Conservation (phyloP, 2,888 invertebrate genomes). For the Caenorhabditis virilis region DNA sequence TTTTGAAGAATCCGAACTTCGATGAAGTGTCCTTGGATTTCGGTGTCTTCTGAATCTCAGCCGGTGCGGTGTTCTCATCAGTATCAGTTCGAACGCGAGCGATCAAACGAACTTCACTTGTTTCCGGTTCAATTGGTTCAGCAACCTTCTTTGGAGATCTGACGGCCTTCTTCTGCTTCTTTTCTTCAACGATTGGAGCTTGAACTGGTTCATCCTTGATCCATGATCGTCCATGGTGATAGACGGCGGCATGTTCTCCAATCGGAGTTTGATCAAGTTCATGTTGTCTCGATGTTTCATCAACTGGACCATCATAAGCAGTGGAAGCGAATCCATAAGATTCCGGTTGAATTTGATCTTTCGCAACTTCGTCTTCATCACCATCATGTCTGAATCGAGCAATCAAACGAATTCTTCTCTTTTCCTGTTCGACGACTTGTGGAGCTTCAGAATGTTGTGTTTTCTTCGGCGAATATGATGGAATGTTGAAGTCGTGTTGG, state of each 20-base stretch:
- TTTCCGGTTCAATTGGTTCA: conserved; percentile 8
- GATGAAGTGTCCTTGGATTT: conserved; percentile 7
- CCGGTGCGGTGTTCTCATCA: conserved; percentile 8
- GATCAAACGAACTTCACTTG: conserved; percentile 8
- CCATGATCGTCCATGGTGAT: conserved; percentile 40
- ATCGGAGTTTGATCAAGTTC: conserved; percentile 23
- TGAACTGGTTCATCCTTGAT: conserved; percentile 17
- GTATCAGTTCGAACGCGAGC: conserved; percentile 3
- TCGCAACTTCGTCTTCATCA: not conserved
- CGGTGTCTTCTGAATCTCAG: conserved; percentile 9
- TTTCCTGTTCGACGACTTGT: not conserved
- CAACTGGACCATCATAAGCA: conserved; percentile 34
- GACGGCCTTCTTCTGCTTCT: no score
- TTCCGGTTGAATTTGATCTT: no score
- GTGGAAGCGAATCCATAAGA: conserved; percentile 11
- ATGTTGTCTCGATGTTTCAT: conserved; percentile 5
- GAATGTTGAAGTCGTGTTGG: conserved; percentile 6
- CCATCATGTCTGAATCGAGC: not conserved
- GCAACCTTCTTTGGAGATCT: not conserved
- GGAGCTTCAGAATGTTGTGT: not conserved
- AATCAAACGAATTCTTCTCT: not conserved
- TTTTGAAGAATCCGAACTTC: conserved; percentile 12
- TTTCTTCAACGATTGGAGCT: no score
- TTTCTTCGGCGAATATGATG: conserved; percentile 17
- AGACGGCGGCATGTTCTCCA: conserved; percentile 21